Conservation (phyloP, 2,797 vertebrate species). For the Pseudomugil gertrudae region DNA sequence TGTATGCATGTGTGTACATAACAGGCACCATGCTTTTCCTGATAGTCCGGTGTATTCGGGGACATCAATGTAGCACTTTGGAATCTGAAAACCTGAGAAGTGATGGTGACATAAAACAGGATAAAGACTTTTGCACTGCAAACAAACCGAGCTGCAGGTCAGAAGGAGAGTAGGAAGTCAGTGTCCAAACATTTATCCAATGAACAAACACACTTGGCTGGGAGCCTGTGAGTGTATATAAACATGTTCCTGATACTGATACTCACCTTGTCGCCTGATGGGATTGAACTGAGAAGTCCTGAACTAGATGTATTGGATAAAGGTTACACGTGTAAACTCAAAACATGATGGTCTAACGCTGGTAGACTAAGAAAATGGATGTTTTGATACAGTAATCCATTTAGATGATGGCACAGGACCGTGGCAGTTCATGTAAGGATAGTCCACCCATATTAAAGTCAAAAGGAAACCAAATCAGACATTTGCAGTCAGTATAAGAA, state of each 20-base stretch:
- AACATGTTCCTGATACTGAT: constrained; percentile 37
- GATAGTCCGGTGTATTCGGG: neutral
- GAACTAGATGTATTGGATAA: no score
- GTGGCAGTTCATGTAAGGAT: neutral
- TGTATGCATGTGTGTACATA: constrained; percentile 5
- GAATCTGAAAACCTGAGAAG: constrained; percentile 41
- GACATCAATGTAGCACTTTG: neutral
- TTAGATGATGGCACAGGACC: neutral
- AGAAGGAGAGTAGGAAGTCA: constrained; percentile 55
- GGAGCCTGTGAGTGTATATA: constrained; percentile 32
- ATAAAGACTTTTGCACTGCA: constrained; percentile 51
- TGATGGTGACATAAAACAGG: constrained; percentile 45
- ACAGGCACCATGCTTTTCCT: neutral
- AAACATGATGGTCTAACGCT: neutral
- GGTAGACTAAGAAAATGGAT: neutral
- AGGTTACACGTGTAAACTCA: neutral
- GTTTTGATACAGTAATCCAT: neutral
- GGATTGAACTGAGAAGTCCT: neutral
- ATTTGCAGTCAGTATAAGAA: neutral
- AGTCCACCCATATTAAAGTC: neutral
- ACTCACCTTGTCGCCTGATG: neutral
- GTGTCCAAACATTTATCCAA: constrained; percentile 64
- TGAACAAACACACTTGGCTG: constrained; percentile 65
- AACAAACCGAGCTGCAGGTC: constrained; percentile 57
- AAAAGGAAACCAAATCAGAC: neutral